Evolutionary conservation across 2,113 vertebrate species (phyloP).

Genomic region (Sapajus apella): DNA sequence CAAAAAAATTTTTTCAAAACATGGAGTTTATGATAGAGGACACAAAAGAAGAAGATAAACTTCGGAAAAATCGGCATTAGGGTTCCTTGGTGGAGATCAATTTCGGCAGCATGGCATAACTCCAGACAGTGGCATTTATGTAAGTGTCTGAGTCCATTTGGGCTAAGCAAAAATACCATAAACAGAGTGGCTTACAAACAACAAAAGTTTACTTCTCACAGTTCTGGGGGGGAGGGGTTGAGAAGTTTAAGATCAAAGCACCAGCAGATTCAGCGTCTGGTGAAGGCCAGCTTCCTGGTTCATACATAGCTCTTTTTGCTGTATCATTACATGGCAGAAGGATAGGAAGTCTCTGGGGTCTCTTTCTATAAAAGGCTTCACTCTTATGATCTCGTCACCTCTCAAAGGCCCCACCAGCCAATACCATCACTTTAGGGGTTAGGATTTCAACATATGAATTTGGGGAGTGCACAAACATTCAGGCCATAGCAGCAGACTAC

Average conservation of each 20-base stretch:
- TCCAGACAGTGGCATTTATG: background rate
- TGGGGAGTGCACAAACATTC: background rate
- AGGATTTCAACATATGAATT: background rate
- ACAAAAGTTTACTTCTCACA: background rate
- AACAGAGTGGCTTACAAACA: background rate
- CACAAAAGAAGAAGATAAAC: background rate
- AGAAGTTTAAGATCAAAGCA: background rate
- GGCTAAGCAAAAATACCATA: background rate
- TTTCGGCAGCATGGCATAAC: background rate
- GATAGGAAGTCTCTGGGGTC: background rate
- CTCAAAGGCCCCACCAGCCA: background rate
- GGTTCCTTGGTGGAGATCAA: background rate
- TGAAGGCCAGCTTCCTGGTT: background rate
- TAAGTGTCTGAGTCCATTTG: background rate
- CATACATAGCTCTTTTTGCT: background rate
- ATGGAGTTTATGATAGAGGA: background rate
- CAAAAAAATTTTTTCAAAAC: constrained; percentile 13
- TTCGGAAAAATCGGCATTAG: background rate
- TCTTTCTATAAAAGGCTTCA: background rate
- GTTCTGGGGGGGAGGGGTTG: background rate
- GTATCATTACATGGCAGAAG: background rate
- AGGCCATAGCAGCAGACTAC: background rate
- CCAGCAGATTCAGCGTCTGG: too few relatives aligned
- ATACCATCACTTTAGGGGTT: background rate
- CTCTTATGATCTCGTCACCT: background rate